A percentile compares a stretch with the other conserved stretches of the same genome.
These are phyloP conservation scores for Valencia hispanica DNA, from an alignment of 2,797 vertebrate species.

Conservation along the genomic window DNA sequence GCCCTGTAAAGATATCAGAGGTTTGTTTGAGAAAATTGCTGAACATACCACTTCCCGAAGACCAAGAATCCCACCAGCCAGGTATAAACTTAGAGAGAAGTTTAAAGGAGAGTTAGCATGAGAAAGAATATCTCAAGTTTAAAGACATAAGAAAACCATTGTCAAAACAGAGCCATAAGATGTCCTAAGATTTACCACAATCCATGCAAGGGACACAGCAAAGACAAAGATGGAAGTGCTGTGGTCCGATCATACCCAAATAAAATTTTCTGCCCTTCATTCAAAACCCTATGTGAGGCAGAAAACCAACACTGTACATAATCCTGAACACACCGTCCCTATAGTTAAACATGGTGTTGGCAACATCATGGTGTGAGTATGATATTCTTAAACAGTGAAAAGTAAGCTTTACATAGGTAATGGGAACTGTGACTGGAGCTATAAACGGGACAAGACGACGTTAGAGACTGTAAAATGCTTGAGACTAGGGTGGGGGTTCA, in stretches of 20 bases:
- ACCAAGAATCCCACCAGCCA: too few relatives aligned
- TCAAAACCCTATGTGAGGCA: not conserved
- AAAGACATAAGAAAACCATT: not conserved
- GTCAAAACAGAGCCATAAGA: not conserved
- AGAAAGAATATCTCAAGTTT: not conserved
- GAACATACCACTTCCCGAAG: too few relatives aligned
- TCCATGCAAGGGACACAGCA: not conserved
- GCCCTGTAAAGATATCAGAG: not conserved
- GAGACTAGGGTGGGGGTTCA: not conserved
- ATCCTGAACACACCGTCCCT: not conserved
- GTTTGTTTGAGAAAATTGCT: too few relatives aligned
- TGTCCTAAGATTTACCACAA: not conserved
- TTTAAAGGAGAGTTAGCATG: too few relatives aligned
- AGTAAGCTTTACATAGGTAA: not conserved
- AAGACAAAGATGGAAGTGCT: not conserved
- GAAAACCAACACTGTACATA: not conserved
- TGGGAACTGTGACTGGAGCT: not conserved
- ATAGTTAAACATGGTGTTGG: not conserved
- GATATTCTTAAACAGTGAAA: not conserved
- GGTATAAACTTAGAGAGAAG: too few relatives aligned
- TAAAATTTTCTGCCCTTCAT: not conserved
- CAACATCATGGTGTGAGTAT: not conserved
- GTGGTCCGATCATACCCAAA: not conserved
- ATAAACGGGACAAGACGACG: not conserved
- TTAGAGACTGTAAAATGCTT: not conserved